Evolutionary conservation across 2,888 invertebrate genomes (phyloP).

Genomic region (Eubasilissa splendida): DNA sequence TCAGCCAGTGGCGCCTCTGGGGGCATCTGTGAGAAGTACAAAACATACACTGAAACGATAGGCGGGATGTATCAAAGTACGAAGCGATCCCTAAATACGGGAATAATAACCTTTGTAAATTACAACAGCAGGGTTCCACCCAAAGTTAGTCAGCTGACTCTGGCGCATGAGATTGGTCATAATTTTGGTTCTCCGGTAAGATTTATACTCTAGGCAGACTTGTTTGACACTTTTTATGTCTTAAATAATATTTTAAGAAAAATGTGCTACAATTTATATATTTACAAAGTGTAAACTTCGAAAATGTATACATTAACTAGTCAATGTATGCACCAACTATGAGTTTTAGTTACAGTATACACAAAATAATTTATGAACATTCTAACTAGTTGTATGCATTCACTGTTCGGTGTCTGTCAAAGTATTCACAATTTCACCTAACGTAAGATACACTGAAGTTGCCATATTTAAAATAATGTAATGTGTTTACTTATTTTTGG

Average conservation of each 20-base stretch:
- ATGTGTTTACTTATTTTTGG: too few relatives aligned
- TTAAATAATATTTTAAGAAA: neutral
- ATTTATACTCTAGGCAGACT: too few relatives aligned
- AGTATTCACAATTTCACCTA: too few relatives aligned
- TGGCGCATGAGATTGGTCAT: conserved; percentile 99
- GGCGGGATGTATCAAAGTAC: conserved; percentile 95
- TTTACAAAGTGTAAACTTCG: neutral
- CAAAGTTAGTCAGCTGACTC: conserved; percentile 96
- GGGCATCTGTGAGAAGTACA: conserved; percentile 98
- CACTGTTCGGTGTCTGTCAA: too few relatives aligned
- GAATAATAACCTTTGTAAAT: conserved; percentile 98
- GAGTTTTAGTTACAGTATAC: too few relatives aligned
- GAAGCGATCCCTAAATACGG: conserved; percentile 96
- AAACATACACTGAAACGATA: conserved; percentile 96
- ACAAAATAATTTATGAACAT: too few relatives aligned
- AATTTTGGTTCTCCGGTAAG: conserved; percentile 98
- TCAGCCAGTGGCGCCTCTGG: conserved; percentile 98
- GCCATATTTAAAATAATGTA: neutral
- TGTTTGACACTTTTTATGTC: too few relatives aligned
- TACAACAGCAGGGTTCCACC: conserved; percentile 98
- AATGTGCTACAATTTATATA: neutral
- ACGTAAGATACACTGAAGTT: too few relatives aligned
- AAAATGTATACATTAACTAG: too few relatives aligned
- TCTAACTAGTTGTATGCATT: too few relatives aligned
- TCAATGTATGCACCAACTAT: too few relatives aligned